Evolutionary conservation across 2,797 vertebrate species (phyloP).

Genomic region (Urophycis tenuis): DNA sequence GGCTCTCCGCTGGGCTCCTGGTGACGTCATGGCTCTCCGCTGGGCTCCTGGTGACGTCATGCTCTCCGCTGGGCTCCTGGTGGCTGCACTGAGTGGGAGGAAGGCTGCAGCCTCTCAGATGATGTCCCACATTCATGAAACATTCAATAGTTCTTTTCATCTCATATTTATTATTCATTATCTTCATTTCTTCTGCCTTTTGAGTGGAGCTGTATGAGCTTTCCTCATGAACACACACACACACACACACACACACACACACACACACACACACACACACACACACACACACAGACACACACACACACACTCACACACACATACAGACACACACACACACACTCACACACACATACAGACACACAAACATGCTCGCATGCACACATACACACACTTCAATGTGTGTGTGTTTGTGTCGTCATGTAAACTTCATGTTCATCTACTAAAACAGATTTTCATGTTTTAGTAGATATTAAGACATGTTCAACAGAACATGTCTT

Average conservation of each 20-base stretch:
- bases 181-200: slow-evolving; percentile 65
- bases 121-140: slow-evolving; percentile 76
- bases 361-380: not conserved
- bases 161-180: slow-evolving; percentile 75
- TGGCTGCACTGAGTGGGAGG: slow-evolving; percentile 59
- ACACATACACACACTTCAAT: too few relatives aligned
- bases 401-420: not conserved
- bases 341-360: too few relatives aligned
- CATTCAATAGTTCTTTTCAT: slow-evolving; percentile 73
- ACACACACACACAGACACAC: not conserved
- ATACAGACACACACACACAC: not conserved
- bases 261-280: not conserved
- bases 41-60: not conserved
- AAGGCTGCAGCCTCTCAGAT: slow-evolving; percentile 66
- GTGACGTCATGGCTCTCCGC: slow-evolving; percentile 13
- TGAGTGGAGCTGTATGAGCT: slow-evolving; percentile 60
- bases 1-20: too few relatives aligned
- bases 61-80: slow-evolving; percentile 41
- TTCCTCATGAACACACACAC: not conserved
- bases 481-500: too few relatives aligned
- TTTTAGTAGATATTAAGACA: too few relatives aligned
- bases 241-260: not conserved
- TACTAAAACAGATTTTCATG: not conserved
- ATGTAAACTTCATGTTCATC: not conserved
- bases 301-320: not conserved